phyloP scores from a whole-genome alignment of 2,797 vertebrate species.

The Leuciscus waleckii region DNA sequence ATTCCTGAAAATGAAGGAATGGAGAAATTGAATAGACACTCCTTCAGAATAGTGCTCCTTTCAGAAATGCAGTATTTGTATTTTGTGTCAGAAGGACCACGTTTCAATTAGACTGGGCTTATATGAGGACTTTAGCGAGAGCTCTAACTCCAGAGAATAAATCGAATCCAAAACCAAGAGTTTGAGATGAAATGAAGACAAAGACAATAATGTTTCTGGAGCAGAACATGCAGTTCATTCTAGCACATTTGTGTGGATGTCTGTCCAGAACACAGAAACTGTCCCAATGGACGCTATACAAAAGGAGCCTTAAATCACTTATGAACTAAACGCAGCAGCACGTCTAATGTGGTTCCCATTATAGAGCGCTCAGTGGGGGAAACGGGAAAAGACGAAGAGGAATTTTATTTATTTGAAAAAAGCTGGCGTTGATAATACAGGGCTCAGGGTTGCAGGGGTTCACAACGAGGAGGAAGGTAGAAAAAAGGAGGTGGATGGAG shows the following conservation, averaged over 20 bases:
- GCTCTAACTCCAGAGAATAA: background rate
- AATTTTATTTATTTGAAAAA: slow-evolving; percentile 52
- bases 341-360: slow-evolving; percentile 47
- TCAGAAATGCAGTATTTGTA: background rate
- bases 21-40: background rate
- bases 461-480: slow-evolving; percentile 36
- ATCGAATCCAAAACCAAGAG: background rate
- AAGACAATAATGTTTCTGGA: slow-evolving; percentile 7
- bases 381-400: background rate
- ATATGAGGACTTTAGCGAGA: background rate
- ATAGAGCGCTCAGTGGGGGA: background rate
- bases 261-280: background rate
- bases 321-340: background rate
- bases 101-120: background rate
- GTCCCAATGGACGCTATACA: background rate
- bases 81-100: background rate
- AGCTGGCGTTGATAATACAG: slow-evolving; percentile 61
- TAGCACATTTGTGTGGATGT: slow-evolving; percentile 5
- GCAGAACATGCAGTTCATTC: slow-evolving; percentile 18
- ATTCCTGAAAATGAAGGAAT: background rate
- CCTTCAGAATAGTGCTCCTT: background rate
- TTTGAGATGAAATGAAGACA: slow-evolving; percentile 16
- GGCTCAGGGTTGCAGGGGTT: slow-evolving; percentile 45
- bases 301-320: slow-evolving; percentile 19
- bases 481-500: slow-evolving; percentile 27